Conservation (phyloP, 2,888 invertebrate species). For the Balanococcus diminutus region DNA sequence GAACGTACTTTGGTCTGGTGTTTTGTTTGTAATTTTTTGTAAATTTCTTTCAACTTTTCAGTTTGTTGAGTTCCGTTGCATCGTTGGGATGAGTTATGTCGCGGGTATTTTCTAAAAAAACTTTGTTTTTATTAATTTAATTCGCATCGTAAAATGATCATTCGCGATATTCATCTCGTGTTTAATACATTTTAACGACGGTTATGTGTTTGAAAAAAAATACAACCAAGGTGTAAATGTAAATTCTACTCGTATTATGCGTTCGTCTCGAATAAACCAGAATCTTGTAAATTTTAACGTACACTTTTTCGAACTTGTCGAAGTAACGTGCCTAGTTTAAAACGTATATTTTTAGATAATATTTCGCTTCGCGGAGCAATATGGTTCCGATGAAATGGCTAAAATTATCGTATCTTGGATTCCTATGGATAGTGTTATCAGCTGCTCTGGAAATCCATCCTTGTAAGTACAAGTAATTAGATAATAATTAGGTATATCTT, state of each 20-base stretch:
- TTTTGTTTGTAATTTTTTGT: not conserved
- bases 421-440: not conserved
- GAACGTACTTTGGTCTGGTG: not conserved
- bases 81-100: not conserved
- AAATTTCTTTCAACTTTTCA: no score
- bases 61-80: not conserved
- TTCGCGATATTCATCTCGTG: not conserved
- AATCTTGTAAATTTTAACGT: not conserved
- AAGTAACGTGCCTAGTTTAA: not conserved
- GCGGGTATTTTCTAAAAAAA: no score
- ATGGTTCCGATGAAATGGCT: conserved; percentile 28
- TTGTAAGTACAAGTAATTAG: not conserved
- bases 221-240: not conserved
- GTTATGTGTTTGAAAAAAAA: not conserved
- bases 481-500: not conserved
- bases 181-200: not conserved
- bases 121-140: not conserved
- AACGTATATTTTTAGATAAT: not conserved
- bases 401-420: conserved; percentile 6
- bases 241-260: not conserved
- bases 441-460: not conserved
- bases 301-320: not conserved
- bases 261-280: no score
- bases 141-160: not conserved
- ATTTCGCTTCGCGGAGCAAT: not conserved